Percentiles rank a stretch among this genome's conserved stretches.
Conservation (phyloP, 2,797 vertebrate genomes). For the Loris lydekkerianus region DNA sequence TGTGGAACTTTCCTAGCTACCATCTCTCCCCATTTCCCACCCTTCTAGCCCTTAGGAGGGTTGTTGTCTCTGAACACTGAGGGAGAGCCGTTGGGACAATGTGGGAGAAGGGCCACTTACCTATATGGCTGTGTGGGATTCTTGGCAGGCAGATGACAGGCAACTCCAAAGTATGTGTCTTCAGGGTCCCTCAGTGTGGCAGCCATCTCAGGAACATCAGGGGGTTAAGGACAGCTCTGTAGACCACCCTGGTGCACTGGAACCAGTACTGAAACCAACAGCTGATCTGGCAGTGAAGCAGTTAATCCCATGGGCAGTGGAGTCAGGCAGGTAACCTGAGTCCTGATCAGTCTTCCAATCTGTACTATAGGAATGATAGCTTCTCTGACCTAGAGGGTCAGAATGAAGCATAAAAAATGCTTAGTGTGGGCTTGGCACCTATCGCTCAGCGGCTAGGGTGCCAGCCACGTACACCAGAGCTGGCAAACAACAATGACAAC, state of each 20-base stretch:
- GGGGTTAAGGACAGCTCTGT: not conserved
- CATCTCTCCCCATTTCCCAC: not conserved
- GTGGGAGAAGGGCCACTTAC: too few species aligned
- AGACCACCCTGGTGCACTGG: not conserved
- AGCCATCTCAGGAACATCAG: not conserved
- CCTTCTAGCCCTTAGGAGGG: not conserved
- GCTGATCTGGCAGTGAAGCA: not conserved
- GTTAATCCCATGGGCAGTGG: not conserved
- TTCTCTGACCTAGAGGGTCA: not conserved
- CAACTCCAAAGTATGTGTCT: not conserved
- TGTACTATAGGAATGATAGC: not conserved
- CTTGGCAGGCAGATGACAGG: not conserved
- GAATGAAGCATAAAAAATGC: not conserved
- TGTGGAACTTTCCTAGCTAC: not conserved
- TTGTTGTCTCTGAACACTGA: not conserved
- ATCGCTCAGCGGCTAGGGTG: too few species aligned
- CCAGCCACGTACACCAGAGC: too few species aligned
- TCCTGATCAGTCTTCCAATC: not conserved
- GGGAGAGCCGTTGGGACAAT: not conserved
- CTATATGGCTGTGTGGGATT: not conserved
- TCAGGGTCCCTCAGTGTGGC: not conserved
- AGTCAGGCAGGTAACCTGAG: not conserved
- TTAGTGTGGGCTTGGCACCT: too few species aligned
- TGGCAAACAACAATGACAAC: too few species aligned
- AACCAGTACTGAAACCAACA: accelerated